Evolutionary conservation across 2,888 invertebrate genomes (phyloP).

Genomic region (Monopis laevigella): DNA sequence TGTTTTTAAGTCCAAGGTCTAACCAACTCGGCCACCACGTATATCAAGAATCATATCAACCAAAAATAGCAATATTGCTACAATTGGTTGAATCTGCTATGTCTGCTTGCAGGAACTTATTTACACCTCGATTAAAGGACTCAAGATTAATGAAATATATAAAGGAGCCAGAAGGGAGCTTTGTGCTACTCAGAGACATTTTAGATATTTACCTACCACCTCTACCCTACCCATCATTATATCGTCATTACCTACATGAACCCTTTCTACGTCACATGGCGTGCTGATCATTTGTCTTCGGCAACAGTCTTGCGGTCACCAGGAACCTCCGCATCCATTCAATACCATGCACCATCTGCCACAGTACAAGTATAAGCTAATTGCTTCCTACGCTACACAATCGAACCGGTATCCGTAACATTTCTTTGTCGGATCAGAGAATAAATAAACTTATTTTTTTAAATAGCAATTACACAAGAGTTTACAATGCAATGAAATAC

Average conservation of each 20-base stretch:
- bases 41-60: no score
- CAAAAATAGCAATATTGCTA: no score
- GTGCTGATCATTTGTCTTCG: slow-evolving; percentile 2
- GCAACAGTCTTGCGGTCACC: slow-evolving; percentile 4
- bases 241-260: slow-evolving; percentile 1
- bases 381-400: slow-evolving; percentile 56
- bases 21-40: no score
- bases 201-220: no score
- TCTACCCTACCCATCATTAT: no score
- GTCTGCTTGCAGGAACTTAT: no score
- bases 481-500: slow-evolving; percentile 2
- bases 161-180: no score
- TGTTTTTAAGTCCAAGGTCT: no score
- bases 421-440: slow-evolving; percentile 7
- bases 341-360: slow-evolving; percentile 45
- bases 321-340: not conserved
- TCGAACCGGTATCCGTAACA: slow-evolving; percentile 16
- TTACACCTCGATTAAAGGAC: no score
- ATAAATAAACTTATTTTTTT: slow-evolving; percentile 4
- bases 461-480: slow-evolving; percentile 2
- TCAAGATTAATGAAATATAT: no score
- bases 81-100: no score
- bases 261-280: slow-evolving; percentile 2
- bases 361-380: slow-evolving; percentile 31
- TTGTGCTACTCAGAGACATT: no score